Evolutionary conservation across 2,797 vertebrate species (phyloP).

Genomic region (Crocodylus rhombifer): DNA sequence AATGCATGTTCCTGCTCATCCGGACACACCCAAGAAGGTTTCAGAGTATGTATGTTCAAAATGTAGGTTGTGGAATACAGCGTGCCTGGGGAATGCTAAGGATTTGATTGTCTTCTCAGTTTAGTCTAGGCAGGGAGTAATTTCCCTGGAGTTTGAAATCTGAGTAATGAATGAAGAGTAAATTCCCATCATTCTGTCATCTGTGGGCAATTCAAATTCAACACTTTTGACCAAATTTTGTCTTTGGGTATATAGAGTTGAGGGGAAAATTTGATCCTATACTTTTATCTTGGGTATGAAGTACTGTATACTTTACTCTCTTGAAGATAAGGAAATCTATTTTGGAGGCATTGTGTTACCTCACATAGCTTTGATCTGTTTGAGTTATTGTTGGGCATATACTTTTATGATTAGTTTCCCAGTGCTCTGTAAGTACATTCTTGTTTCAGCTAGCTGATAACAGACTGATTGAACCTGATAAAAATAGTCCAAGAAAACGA

Average conservation of each 20-base stretch:
- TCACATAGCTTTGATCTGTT: background rate
- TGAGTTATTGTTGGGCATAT: background rate
- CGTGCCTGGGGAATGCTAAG: background rate
- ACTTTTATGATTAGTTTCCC: background rate
- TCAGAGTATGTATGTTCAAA: background rate
- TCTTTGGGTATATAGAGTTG: background rate
- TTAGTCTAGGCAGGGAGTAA: background rate
- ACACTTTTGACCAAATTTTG: background rate
- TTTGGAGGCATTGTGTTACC: background rate
- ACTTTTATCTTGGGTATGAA: background rate
- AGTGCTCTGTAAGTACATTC: background rate
- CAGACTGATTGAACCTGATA: background rate
- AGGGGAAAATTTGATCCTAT: background rate
- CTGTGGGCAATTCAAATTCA: fast-evolving
- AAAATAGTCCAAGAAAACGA: background rate
- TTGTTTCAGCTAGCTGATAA: background rate
- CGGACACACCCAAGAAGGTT: no score
- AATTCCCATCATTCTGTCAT: background rate
- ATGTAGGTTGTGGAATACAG: background rate
- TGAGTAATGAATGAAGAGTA: background rate
- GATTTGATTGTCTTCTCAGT: background rate
- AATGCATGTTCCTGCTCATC: no score
- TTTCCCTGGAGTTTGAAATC: background rate
- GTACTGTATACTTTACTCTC: background rate
- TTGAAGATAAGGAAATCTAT: background rate